A percentile compares a stretch with the other conserved stretches of the same genome.
Conservation (phyloP, 1,140 invertebrate species). For the Bombus polaris region DNA sequence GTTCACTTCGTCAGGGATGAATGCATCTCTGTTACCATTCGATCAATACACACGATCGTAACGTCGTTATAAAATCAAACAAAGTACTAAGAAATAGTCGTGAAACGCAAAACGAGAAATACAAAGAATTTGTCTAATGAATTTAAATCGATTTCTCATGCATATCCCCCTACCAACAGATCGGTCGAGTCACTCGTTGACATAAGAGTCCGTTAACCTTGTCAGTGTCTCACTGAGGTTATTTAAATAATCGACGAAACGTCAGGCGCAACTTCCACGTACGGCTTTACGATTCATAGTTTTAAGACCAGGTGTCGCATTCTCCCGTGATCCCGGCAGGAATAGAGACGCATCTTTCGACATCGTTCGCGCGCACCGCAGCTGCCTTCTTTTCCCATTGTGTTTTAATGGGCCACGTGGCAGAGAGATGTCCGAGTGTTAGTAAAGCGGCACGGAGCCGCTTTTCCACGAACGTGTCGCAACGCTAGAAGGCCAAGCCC, state of each 20-base stretch:
- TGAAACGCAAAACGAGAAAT: not conserved
- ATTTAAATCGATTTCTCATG: constrained; percentile 18
- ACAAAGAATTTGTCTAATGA: not conserved
- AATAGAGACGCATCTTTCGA: constrained; percentile 53
- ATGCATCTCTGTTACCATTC: not conserved
- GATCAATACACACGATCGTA: not conserved
- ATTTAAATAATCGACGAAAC: constrained; percentile 38
- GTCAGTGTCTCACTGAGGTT: constrained; percentile 17
- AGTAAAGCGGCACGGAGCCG: constrained; percentile 76
- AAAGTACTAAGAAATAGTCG: too few relatives aligned
- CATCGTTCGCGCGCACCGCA: constrained; percentile 58
- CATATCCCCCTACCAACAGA: not conserved
- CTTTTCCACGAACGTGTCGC: constrained; percentile 79
- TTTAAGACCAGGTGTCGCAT: constrained; percentile 49
- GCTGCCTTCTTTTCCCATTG: constrained; percentile 66
- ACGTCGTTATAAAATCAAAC: not conserved
- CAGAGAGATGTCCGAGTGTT: constrained; percentile 76
- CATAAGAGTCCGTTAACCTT: constrained; percentile 42
- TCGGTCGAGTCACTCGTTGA: constrained; percentile 21
- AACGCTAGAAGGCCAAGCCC: constrained; percentile 76
- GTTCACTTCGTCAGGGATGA: not conserved
- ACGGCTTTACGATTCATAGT: constrained; percentile 45
- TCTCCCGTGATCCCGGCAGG: constrained; percentile 49
- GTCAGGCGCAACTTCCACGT: constrained; percentile 46
- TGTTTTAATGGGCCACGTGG: constrained; percentile 62